phyloP scores from a whole-genome alignment of 2,113 vertebrate genomes.

The Cyprinodon brontotheroides region DNA sequence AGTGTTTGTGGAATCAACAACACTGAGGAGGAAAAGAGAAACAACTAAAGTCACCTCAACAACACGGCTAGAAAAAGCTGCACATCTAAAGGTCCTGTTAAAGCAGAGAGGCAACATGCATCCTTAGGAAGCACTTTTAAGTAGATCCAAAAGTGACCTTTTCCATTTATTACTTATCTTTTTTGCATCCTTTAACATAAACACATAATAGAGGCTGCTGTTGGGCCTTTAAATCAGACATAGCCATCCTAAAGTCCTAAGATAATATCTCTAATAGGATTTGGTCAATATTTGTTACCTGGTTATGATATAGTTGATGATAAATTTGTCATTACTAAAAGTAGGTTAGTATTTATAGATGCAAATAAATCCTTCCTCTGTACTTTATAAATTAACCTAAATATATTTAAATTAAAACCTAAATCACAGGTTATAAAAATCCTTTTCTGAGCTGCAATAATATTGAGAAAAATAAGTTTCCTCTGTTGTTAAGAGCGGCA shows the following conservation, averaged over 20 bases:
- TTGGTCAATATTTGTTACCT: neutral
- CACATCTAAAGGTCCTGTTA: constrained; percentile 24
- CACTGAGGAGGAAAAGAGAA: constrained; percentile 11
- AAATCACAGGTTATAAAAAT: neutral
- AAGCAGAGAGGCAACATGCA: constrained; percentile 4
- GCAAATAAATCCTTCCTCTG: neutral
- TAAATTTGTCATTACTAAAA: neutral
- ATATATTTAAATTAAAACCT: neutral
- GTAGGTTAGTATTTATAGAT: neutral
- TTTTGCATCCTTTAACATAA: neutral
- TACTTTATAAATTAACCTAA: neutral
- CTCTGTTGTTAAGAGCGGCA: neutral
- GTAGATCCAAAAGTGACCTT: constrained; percentile 29
- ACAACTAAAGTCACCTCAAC: constrained; percentile 29
- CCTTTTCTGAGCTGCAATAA: neutral
- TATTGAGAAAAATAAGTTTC: neutral
- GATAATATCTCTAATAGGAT: neutral
- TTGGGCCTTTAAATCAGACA: neutral
- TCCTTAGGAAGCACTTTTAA: neutral
- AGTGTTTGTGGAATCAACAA: constrained; percentile 22
- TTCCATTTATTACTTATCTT: constrained; percentile 1
- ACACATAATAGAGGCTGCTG: neutral
- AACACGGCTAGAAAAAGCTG: constrained; percentile 15
- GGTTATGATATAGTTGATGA: neutral
- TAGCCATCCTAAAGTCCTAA: neutral